These are phyloP conservation scores for Brachionus calyciflorus DNA, from an alignment of 1,140 invertebrate genomes.

Conservation along the genomic window DNA sequence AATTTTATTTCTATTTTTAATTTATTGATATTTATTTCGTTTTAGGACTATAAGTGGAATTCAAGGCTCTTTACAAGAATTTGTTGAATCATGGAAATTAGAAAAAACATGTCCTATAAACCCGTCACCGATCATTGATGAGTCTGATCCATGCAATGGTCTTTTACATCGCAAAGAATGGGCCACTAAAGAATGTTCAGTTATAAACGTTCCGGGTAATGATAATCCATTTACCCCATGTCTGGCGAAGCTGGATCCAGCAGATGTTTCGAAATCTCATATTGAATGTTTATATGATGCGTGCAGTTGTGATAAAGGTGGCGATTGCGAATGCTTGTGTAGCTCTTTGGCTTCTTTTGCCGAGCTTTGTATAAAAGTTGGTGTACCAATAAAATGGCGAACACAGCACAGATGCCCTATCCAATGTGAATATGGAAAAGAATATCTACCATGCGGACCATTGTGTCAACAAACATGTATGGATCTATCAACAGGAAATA, in stretches of 20 bases:
- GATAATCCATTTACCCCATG: constrained; percentile 34
- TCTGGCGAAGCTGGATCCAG: constrained; percentile 28
- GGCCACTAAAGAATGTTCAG: constrained; percentile 42
- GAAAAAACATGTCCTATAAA: constrained; percentile 40
- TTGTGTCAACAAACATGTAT: constrained; percentile 70
- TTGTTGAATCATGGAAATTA: constrained; percentile 47
- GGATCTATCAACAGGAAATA: constrained; percentile 66
- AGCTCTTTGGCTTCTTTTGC: constrained; percentile 81
- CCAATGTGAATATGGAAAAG: constrained; percentile 74
- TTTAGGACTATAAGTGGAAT: constrained; percentile 31
- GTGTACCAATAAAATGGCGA: constrained; percentile 71
- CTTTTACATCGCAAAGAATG: constrained; percentile 42
- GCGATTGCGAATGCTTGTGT: constrained; percentile 83
- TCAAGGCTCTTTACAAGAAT: background rate
- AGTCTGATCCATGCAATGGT: constrained; percentile 31
- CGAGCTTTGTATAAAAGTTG: constrained; percentile 70
- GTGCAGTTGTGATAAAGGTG: constrained; percentile 76
- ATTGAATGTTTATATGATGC: constrained; percentile 46
- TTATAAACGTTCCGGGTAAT: background rate
- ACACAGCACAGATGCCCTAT: constrained; percentile 76
- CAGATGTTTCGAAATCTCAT: constrained; percentile 1
- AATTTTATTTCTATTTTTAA: background rate
- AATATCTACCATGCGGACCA: constrained; percentile 74
- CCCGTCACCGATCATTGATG: background rate
- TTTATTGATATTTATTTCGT: background rate